Evolutionary conservation across 1,140 invertebrate genomes (phyloP), one percentile per base, ranked within the genome.

Genomic region (Philotrypesis tridentata): DNA sequence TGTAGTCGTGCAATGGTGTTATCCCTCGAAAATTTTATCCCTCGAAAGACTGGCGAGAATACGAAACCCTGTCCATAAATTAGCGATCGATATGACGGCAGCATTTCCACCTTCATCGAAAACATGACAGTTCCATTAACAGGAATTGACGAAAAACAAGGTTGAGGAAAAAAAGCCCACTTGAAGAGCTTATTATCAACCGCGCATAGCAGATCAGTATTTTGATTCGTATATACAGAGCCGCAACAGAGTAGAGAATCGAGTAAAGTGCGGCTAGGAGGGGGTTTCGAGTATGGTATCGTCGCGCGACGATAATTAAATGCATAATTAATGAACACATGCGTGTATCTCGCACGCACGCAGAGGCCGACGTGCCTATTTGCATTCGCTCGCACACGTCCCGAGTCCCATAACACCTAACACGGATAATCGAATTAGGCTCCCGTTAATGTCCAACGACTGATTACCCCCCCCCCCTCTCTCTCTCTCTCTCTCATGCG

Each of bases 341-440:
- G 31, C 72, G 63, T 14, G 31, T 33, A n/a, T 25, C 67, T 31
- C 29, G 29, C n/a, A n/a, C n/a, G n/a, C n/a, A n/a, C 33, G 72
- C 61, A 9, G 9, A 9, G 17, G 33, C 63, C 61, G 11, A 29
- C 25, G 12, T n/a, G 37, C 43, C 31, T 43, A 81, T 81, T 81
- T 75, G 79, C 79, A 81, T 81, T 75, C 55, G 40, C 12, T 37
- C 17, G 67, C 79, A 80, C 55, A 67, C 68, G 70, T 73, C 48
- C 70, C 70, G 31, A 73, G 68, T 81, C 79, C 72, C 72, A 81
- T 75, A 81, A 81, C 79, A 81, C 72, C 72, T 68, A 55, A 55
- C 48, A 60, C 40, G 79, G 79, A 75, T 75, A 81, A 81, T 81
- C 79, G 72, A 81, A 81, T 81, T 81, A 81, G 79, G 79, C 65